phyloP scores from a whole-genome alignment of 2,888 invertebrate genomes.

The Papilio gigon region DNA sequence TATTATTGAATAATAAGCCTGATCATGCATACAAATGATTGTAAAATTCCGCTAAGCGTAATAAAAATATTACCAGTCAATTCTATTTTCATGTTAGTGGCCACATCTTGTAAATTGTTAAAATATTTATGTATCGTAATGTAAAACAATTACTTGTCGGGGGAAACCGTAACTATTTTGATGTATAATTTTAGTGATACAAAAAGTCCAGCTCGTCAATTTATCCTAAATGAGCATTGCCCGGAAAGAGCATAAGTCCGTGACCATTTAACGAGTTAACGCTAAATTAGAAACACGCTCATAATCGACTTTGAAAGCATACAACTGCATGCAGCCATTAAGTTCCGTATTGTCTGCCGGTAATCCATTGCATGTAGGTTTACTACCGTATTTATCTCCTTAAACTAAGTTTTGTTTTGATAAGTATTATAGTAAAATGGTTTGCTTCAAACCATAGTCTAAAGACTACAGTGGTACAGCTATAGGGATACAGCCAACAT shows the following conservation, averaged over 20 bases:
- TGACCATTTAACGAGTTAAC: constrained; percentile 64
- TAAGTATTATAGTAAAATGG: not conserved
- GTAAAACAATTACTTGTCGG: too few relatives aligned
- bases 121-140: not conserved
- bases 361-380: not conserved
- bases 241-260: constrained; percentile 59
- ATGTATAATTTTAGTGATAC: constrained; percentile 37
- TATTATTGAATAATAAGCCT: not conserved
- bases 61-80: not conserved
- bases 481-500: not conserved
- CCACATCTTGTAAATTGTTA: too few relatives aligned
- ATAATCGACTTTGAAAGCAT: constrained; percentile 37
- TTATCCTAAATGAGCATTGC: constrained; percentile 56
- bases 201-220: constrained; percentile 47
- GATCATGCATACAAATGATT: not conserved
- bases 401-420: not conserved
- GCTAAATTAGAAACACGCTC: constrained; percentile 48
- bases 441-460: too few relatives aligned
- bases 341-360: constrained; percentile 7
- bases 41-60: not conserved
- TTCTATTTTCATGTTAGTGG: too few relatives aligned
- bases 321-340: constrained; percentile 2
- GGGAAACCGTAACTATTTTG: constrained; percentile 14
- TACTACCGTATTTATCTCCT: not conserved
- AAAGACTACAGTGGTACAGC: too few relatives aligned